A percentile compares a stretch with the other conserved stretches of the same genome.
phyloP scores from a whole-genome alignment of 2,888 invertebrate genomes.

The Blastobasis lacticolella region DNA sequence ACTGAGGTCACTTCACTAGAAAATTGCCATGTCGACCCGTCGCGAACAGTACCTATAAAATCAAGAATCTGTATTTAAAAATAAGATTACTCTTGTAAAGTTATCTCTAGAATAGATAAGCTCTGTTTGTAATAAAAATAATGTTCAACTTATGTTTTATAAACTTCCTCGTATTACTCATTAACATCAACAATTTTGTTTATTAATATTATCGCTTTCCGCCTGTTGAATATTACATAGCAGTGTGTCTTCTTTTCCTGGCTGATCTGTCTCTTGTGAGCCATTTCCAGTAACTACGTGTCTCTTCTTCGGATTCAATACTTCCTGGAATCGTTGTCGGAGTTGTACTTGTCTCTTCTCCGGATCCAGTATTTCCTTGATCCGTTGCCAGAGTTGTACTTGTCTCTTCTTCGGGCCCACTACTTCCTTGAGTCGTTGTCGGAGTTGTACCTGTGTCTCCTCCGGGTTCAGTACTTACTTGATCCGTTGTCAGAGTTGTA shows the following conservation, averaged over 20 bases:
- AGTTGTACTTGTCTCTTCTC: neutral
- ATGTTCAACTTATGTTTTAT: too few relatives aligned
- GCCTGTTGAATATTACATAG: neutral
- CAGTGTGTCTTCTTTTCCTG: too few relatives aligned
- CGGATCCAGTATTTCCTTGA: neutral
- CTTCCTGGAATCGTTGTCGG: neutral
- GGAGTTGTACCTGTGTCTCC: neutral
- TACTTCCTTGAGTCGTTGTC: neutral
- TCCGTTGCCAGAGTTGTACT: neutral
- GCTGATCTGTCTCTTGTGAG: too few relatives aligned
- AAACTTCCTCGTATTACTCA: neutral
- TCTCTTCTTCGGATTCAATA: too few relatives aligned
- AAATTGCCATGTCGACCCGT: too few relatives aligned
- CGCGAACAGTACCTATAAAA: too few relatives aligned
- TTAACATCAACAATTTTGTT: constrained; percentile 2
- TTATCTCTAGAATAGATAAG: too few relatives aligned
- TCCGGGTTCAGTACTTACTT: neutral
- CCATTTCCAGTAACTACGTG: too few relatives aligned
- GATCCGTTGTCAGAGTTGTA: neutral
- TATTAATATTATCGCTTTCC: neutral
- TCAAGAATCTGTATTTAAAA: too few relatives aligned
- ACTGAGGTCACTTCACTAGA: too few relatives aligned
- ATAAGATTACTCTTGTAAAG: too few relatives aligned
- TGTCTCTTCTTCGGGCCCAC: neutral
- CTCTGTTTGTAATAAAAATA: too few relatives aligned